A percentile compares a stretch with the other conserved stretches of the same genome.
phyloP scores from a whole-genome alignment of 2,888 invertebrate genomes.

The Eupithecia subfuscata region DNA sequence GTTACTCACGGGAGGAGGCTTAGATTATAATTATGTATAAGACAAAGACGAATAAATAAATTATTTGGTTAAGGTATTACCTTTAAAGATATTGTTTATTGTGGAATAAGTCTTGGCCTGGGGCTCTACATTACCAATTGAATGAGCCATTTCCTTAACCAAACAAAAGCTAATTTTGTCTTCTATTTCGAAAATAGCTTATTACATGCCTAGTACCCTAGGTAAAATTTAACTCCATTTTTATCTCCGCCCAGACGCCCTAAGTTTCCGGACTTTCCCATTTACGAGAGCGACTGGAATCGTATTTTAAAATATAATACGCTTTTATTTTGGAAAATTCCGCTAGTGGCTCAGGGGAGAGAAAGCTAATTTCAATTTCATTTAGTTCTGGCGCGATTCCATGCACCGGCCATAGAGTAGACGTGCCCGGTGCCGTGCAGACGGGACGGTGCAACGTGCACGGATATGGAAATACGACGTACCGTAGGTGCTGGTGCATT shows the following conservation, averaged over 20 bases:
- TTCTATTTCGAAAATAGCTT: background rate
- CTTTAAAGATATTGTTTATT: background rate
- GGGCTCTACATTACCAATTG: background rate
- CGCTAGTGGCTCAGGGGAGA: slow-evolving; percentile 79
- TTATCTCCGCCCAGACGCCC: slow-evolving; percentile 37
- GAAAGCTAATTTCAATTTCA: slow-evolving; percentile 84
- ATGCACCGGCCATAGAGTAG: slow-evolving; percentile 73
- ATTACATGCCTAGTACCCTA: background rate
- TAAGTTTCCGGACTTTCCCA: slow-evolving; percentile 60
- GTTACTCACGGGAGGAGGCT: background rate
- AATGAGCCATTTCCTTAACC: background rate
- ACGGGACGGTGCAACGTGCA: background rate
- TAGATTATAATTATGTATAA: background rate
- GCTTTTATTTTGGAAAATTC: slow-evolving; percentile 82
- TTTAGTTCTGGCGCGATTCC: slow-evolving; percentile 84
- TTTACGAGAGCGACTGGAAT: slow-evolving; percentile 67
- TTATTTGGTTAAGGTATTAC: background rate
- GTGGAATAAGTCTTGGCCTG: background rate
- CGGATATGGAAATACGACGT: background rate
- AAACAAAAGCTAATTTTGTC: background rate
- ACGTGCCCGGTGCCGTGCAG: slow-evolving; percentile 33
- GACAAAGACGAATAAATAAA: background rate
- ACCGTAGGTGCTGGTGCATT: background rate
- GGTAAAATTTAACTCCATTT: slow-evolving; percentile 27
- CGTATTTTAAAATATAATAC: slow-evolving; percentile 83